A percentile compares a stretch with the other conserved stretches of the same genome.
phyloP scores from a whole-genome alignment of 2,113 vertebrate genomes.

The Tachycineta bicolor region DNA sequence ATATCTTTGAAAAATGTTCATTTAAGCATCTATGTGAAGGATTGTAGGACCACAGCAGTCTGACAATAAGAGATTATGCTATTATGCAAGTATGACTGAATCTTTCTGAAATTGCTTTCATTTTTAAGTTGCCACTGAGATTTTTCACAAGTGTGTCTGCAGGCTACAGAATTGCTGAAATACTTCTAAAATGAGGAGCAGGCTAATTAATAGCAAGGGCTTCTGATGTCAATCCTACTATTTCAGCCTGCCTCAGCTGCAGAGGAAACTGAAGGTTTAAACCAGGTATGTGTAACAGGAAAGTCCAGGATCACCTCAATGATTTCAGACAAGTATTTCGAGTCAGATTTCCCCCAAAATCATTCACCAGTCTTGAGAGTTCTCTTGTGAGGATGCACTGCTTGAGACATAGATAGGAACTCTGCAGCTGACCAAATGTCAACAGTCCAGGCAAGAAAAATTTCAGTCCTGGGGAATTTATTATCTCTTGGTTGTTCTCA shows the following conservation, averaged over 20 bases:
- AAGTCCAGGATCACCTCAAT: not conserved
- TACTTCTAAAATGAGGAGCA: not conserved
- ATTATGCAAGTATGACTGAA: not conserved
- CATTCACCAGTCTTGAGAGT: not conserved
- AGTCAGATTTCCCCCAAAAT: not conserved
- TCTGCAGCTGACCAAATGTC: not conserved
- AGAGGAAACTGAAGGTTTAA: not conserved
- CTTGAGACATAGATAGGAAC: not conserved
- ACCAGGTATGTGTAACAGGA: not conserved
- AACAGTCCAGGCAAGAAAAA: not conserved
- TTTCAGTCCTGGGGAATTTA: not conserved
- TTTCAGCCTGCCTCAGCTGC: not conserved
- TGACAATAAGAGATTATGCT: not conserved
- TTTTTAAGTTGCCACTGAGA: not conserved
- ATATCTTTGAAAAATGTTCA: not conserved
- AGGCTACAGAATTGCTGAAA: not conserved
- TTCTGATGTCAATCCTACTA: not conserved
- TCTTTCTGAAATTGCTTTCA: not conserved
- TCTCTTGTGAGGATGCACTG: not conserved
- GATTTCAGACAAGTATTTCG: not conserved
- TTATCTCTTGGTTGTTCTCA: not conserved
- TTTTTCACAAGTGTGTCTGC: conserved; percentile 1
- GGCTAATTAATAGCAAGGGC: not conserved
- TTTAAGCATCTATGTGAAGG: not conserved
- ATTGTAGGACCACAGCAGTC: not conserved